A percentile compares a stretch with the other conserved stretches of the same genome.
Conservation (phyloP, 2,113 vertebrate genomes). For the Lagopus muta region DNA sequence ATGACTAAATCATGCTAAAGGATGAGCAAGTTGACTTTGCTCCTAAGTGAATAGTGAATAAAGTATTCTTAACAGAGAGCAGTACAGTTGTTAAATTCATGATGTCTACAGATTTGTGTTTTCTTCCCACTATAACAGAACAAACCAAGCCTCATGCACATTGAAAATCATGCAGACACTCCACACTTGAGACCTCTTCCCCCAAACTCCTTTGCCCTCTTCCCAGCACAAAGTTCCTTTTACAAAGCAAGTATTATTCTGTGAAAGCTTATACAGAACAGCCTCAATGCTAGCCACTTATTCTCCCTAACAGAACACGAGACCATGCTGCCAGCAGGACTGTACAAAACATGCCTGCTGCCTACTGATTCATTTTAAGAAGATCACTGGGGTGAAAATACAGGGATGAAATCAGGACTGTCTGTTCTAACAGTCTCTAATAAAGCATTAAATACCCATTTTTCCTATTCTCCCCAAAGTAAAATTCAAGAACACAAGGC, state of each 20-base stretch:
- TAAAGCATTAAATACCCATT: constrained; percentile 29
- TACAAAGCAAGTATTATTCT: constrained; percentile 5
- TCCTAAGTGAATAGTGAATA: not conserved
- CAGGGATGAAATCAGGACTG: constrained; percentile 47
- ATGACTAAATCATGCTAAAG: constrained; percentile 7
- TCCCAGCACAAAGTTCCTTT: not conserved
- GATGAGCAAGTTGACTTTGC: not conserved
- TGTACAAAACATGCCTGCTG: not conserved
- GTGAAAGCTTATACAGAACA: not conserved
- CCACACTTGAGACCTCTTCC: not conserved
- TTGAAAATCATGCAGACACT: rapidly evolving
- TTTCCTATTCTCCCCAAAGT: not conserved
- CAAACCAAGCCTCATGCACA: rapidly evolving
- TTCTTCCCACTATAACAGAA: not conserved
- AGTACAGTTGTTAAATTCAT: constrained; percentile 17
- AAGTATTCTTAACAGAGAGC: not conserved
- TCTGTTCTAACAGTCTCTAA: constrained; percentile 10
- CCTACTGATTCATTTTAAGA: constrained; percentile 47
- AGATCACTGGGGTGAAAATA: constrained; percentile 64
- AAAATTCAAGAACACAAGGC: constrained; percentile 15
- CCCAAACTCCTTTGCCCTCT: not conserved
- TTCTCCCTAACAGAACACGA: not conserved
- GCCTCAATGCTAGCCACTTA: not conserved
- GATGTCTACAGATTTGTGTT: not conserved
- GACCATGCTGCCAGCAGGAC: not conserved